These are phyloP conservation scores for Kryptolebias ocellatus DNA, from an alignment of 2,797 vertebrate genomes.

Conservation along the genomic window DNA sequence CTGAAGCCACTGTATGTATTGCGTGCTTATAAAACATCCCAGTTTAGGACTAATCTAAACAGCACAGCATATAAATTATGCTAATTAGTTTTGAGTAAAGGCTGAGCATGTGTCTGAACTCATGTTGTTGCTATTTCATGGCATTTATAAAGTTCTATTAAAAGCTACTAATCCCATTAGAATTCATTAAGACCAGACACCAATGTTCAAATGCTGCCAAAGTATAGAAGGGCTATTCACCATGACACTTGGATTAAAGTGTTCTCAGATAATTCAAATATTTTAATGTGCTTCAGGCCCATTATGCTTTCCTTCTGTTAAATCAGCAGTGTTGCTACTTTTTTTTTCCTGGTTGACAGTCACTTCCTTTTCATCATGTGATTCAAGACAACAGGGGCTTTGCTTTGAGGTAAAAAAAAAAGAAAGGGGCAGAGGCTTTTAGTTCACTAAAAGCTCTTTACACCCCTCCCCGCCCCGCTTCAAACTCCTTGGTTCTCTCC, in stretches of 20 bases:
- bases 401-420: conserved; percentile 48
- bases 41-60: neutral
- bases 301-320: conserved; percentile 47
- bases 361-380: conserved; percentile 44
- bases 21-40: neutral
- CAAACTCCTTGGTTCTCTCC: conserved; percentile 43
- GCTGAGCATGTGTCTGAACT: conserved; percentile 11
- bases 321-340: conserved; percentile 25
- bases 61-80: neutral
- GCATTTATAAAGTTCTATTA: conserved; percentile 50
- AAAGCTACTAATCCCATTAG: conserved; percentile 62
- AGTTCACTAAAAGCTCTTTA: conserved; percentile 60
- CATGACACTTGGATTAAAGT: conserved; percentile 56
- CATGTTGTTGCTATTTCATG: conserved; percentile 34
- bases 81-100: conserved; percentile 9
- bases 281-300: conserved; percentile 62
- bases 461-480: conserved; percentile 1
- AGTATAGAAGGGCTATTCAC: conserved; percentile 37
- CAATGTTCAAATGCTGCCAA: conserved; percentile 39
- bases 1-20: too few species aligned
- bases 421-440: conserved; percentile 55
- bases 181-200: conserved; percentile 55
- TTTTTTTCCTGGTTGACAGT: conserved; percentile 40
- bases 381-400: conserved; percentile 48
- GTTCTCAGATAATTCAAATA: conserved; percentile 57